These are phyloP conservation scores for Hystrix brachyura DNA, from an alignment of 2,113 vertebrate species.

Conservation along the genomic window DNA sequence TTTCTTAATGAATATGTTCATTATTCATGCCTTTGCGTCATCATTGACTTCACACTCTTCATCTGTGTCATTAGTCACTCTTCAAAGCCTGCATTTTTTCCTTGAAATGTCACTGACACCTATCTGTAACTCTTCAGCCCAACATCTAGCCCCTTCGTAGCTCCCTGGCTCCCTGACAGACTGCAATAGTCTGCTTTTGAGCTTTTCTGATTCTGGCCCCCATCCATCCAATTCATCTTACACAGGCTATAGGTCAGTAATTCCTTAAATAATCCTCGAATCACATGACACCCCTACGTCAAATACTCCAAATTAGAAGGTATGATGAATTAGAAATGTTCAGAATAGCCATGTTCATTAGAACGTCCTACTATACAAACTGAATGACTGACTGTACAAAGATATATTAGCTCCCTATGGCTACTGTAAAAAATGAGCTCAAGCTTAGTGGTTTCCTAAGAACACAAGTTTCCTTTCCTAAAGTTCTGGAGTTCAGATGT, in stretches of 20 bases:
- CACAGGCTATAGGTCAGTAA: background rate
- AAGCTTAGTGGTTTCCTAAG: background rate
- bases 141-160: background rate
- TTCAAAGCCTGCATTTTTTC: background rate
- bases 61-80: background rate
- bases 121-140: background rate
- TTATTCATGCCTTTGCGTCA: conserved; percentile 76
- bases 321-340: background rate
- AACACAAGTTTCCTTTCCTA: background rate
- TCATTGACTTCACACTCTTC: conserved; percentile 34
- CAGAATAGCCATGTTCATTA: background rate
- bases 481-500: background rate
- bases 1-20: conserved; percentile 62
- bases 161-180: background rate
- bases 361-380: background rate
- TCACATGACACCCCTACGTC: background rate
- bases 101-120: background rate
- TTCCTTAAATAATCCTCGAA: conserved; percentile 28
- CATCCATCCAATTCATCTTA: background rate
- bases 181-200: background rate
- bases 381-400: background rate
- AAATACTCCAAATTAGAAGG: conserved; percentile 28
- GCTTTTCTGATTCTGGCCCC: background rate
- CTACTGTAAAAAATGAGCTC: background rate
- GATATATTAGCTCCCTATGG: background rate